Conservation (phyloP, 1,140 invertebrate species). For the Drosophila repleta region DNA sequence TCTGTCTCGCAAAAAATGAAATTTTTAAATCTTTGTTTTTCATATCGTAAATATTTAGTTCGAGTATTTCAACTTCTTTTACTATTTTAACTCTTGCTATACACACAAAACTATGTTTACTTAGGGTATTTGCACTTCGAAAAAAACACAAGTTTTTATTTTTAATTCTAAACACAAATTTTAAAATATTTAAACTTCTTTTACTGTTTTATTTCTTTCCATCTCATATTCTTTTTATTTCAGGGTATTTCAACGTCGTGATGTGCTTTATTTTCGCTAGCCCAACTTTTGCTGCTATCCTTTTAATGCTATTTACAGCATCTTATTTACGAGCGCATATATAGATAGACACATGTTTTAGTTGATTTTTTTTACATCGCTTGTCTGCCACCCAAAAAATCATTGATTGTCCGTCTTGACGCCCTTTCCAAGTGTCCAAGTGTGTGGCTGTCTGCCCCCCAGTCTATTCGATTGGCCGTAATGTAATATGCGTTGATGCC, state of each 20-base stretch:
- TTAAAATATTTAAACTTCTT: too few species aligned
- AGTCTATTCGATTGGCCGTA: conserved; percentile 50
- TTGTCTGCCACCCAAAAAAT: conserved; percentile 53
- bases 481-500: conserved; percentile 51
- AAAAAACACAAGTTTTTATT: too few species aligned
- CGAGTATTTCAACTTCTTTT: too few species aligned
- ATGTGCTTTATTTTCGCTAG: too few species aligned
- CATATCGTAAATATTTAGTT: too few species aligned
- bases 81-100: too few species aligned
- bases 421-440: conserved; percentile 12
- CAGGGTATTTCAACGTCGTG: too few species aligned
- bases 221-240: too few species aligned
- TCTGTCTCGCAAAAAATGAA: too few species aligned
- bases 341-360: background rate
- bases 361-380: background rate
- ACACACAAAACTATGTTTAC: background rate
- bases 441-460: conserved; percentile 39
- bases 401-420: conserved; percentile 27
- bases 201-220: too few species aligned
- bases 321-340: background rate
- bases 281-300: background rate
- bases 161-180: too few species aligned
- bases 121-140: background rate
- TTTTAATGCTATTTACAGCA: background rate
- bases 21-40: too few species aligned